Conservation (phyloP, 2,113 vertebrate species). For the Calyptommatus sinebrachiatus region DNA sequence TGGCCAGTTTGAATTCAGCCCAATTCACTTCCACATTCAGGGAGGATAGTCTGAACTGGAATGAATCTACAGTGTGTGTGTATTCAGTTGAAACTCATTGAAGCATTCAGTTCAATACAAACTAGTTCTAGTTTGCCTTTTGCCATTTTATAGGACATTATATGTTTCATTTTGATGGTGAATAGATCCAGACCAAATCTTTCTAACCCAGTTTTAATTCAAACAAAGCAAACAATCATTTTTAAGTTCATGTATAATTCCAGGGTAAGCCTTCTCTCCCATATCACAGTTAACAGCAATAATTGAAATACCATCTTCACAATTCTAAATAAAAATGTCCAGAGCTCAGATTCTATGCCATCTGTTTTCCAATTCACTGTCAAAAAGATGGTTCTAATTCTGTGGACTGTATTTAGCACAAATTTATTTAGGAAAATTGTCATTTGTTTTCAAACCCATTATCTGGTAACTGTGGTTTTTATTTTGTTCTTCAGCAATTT, state of each 20-base stretch:
- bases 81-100: too few species aligned
- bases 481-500: slow-evolving; percentile 1
- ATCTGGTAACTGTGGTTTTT: slow-evolving; percentile 10
- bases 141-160: background rate
- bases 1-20: too few species aligned
- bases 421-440: background rate
- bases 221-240: too few species aligned
- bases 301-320: slow-evolving; percentile 4
- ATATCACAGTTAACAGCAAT: background rate
- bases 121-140: too few species aligned
- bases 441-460: background rate
- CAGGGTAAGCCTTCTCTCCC: background rate
- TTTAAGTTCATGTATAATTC: too few species aligned
- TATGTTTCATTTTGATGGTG: too few species aligned
- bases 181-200: too few species aligned
- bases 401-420: background rate
- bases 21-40: too few species aligned
- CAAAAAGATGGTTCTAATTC: background rate
- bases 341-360: background rate
- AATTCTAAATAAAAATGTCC: background rate
- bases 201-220: too few species aligned
- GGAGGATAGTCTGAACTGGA: too few species aligned
- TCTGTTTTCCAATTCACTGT: fast-evolving
- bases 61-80: too few species aligned
- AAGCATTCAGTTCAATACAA: too few species aligned